Conservation (phyloP, 2,797 vertebrate genomes). For the Etheostoma perlongum region DNA sequence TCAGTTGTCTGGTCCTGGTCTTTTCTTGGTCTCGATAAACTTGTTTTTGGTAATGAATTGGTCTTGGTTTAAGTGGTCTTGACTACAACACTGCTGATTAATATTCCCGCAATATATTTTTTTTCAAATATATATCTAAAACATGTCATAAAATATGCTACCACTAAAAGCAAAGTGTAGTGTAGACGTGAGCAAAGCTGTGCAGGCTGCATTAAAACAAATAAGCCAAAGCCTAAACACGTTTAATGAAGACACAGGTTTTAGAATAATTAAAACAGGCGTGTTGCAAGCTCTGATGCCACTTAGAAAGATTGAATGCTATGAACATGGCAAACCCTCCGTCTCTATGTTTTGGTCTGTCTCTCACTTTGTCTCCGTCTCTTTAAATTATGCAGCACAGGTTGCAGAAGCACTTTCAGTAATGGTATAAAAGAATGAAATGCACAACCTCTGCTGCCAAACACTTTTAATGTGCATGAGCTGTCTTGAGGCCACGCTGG, state of each 20-base stretch:
- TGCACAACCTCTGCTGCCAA: slow-evolving; percentile 30
- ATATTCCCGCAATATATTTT: slow-evolving; percentile 1
- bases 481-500: slow-evolving; percentile 35
- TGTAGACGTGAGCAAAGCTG: slow-evolving; percentile 25
- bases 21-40: too few relatives aligned
- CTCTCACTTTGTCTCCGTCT: slow-evolving; percentile 49
- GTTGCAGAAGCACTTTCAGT: slow-evolving; percentile 52
- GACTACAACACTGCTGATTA: neutral
- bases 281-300: slow-evolving; percentile 46
- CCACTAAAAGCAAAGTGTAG: slow-evolving; percentile 27
- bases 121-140: too few relatives aligned
- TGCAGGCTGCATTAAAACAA: slow-evolving; percentile 58
- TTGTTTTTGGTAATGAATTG: too few relatives aligned
- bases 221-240: slow-evolving; percentile 48
- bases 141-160: slow-evolving; percentile 24
- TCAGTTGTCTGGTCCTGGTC: too few relatives aligned
- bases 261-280: slow-evolving; percentile 72
- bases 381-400: slow-evolving; percentile 38
- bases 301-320: slow-evolving; percentile 68
- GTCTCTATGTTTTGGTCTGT: slow-evolving; percentile 38
- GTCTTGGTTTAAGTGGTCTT: too few relatives aligned
- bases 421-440: slow-evolving; percentile 55
- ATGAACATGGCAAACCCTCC: slow-evolving; percentile 33
- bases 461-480: slow-evolving; percentile 42
- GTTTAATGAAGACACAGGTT: slow-evolving; percentile 74